A percentile compares a stretch with the other conserved stretches of the same genome.
Conservation (phyloP, 2,888 invertebrate species). For the Galerucella calmariensis region DNA sequence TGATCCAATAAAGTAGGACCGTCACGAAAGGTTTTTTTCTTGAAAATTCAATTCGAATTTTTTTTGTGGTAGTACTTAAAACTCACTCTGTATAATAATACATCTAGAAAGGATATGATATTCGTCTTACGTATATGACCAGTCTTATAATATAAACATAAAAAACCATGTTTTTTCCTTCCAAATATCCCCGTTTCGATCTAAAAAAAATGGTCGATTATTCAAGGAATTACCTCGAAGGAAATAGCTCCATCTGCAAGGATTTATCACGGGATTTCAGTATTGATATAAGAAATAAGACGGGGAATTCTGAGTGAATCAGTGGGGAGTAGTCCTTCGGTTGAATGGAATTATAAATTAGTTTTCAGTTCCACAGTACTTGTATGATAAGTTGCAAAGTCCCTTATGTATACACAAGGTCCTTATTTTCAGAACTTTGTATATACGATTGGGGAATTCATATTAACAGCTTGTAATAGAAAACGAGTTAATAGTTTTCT, state of each 20-base stretch:
- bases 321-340: constrained; percentile 35
- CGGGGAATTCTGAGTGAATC: constrained; percentile 24
- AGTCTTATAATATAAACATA: no score
- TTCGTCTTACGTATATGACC: no score
- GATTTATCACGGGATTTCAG: constrained; percentile 43
- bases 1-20: constrained; percentile 26
- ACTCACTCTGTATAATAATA: no score
- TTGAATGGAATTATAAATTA: constrained; percentile 59
- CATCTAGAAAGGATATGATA: no score
- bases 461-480: neutral
- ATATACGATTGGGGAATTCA: neutral
- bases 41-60: no score
- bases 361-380: constrained; percentile 54
- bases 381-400: constrained; percentile 55
- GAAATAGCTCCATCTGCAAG: constrained; percentile 11
- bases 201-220: constrained; percentile 36
- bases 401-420: constrained; percentile 51
- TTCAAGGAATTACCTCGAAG: constrained; percentile 29
- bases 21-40: constrained; percentile 14
- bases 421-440: constrained; percentile 36
- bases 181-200: neutral
- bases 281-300: constrained; percentile 36
- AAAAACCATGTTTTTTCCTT: neutral
- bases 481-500: no score
- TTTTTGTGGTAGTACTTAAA: no score